phyloP scores from a whole-genome alignment of 2,113 vertebrate species.

The Hippotragus niger region DNA sequence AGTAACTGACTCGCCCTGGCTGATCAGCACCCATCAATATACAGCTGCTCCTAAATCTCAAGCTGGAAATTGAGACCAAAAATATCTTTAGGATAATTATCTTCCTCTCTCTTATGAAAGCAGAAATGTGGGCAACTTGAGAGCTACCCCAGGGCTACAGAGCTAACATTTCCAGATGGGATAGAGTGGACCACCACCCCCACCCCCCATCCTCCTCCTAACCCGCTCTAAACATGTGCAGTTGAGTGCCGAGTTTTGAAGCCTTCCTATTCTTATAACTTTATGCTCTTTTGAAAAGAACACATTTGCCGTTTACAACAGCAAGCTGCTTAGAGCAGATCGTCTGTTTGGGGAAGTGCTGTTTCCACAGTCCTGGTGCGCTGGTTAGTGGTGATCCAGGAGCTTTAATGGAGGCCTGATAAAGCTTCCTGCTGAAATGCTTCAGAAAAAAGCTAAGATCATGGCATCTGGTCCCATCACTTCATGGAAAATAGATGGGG shows the following conservation, averaged over 20 bases:
- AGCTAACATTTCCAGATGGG: not conserved
- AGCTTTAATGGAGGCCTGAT: fast-evolving
- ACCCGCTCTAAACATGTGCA: fast-evolving
- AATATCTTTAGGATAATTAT: not conserved
- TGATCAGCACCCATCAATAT: no score
- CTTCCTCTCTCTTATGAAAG: not conserved
- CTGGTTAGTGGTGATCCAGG: no score
- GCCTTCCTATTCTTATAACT: not conserved
- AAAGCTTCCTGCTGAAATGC: fast-evolving
- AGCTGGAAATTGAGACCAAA: not conserved
- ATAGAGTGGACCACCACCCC: no score
- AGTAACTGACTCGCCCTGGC: fast-evolving
- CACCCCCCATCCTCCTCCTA: fast-evolving
- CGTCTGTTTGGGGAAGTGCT: no score
- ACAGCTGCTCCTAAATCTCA: not conserved
- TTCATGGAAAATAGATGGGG: not conserved
- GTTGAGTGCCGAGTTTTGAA: fast-evolving
- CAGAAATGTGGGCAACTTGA: not conserved
- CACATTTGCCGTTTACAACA: fast-evolving
- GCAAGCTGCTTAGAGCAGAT: not conserved
- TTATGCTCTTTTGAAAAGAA: not conserved
- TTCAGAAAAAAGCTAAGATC: not conserved
- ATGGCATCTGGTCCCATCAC: not conserved
- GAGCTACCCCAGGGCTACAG: not conserved
- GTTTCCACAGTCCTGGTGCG: not conserved